Evolutionary conservation across 2,113 vertebrate species (phyloP).

Genomic region (Neotoma lepida): DNA sequence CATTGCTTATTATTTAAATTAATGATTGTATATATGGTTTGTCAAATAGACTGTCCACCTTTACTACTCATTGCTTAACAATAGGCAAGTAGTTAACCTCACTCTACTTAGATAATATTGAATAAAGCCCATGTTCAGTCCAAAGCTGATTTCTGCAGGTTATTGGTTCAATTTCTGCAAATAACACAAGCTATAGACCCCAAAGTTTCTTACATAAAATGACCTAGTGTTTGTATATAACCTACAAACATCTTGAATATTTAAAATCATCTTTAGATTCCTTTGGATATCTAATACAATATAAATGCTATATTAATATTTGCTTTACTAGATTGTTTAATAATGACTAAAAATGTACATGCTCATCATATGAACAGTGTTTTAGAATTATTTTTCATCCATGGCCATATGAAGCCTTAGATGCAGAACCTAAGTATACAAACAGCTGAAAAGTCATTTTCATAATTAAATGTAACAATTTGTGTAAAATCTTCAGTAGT

Average conservation of each 20-base stretch:
- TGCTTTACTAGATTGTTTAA: neutral
- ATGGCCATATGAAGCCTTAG: neutral
- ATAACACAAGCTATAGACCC: neutral
- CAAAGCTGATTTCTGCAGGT: neutral
- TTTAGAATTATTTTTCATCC: neutral
- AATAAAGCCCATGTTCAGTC: neutral
- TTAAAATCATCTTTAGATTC: neutral
- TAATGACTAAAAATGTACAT: neutral
- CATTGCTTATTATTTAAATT: slow-evolving; percentile 30
- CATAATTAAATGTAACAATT: slow-evolving; percentile 50
- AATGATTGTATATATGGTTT: neutral
- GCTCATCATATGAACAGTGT: neutral
- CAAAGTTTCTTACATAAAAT: neutral
- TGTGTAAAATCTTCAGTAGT: neutral
- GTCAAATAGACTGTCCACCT: neutral
- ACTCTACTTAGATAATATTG: neutral
- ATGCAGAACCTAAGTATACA: neutral
- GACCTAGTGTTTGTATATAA: neutral
- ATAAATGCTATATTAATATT: neutral
- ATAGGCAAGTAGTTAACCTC: neutral
- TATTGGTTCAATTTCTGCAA: neutral
- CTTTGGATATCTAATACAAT: neutral
- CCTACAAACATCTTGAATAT: neutral
- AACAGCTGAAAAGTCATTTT: neutral
- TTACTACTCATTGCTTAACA: neutral